Conservation (phyloP, 1,140 invertebrate species). For the Procambarus virginalis region DNA sequence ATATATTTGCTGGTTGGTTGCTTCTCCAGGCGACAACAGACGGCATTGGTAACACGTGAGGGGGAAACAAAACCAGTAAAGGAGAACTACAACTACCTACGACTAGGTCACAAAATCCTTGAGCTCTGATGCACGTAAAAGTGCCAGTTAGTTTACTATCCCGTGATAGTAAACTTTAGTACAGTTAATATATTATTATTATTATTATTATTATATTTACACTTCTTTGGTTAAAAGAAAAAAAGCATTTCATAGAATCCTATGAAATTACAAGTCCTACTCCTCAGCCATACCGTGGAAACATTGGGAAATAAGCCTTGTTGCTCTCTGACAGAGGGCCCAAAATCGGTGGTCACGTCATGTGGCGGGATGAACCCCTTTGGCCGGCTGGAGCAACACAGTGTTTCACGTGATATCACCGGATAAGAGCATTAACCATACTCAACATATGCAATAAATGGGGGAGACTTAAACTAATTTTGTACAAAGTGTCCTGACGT, state of each 20-base stretch:
- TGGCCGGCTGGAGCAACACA: conserved; percentile 24
- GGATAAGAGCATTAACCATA: conserved; percentile 22
- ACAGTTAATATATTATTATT: conserved; percentile 52
- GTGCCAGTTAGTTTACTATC: conserved; percentile 53
- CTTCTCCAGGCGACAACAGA: conserved; percentile 32
- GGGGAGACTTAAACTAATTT: conserved; percentile 63
- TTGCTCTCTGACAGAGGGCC: conserved; percentile 24
- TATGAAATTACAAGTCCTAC: conserved; percentile 37
- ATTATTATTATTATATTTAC: conserved; percentile 47
- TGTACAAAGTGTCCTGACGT: conserved; percentile 64
- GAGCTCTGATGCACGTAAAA: conserved; percentile 56
- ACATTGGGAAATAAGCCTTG: conserved; percentile 43
- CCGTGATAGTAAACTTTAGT: conserved; percentile 50
- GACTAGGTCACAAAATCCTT: conserved; percentile 67
- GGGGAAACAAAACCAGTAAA: conserved; percentile 35
- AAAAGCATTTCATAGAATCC: conserved; percentile 35
- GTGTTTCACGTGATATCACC: conserved; percentile 64
- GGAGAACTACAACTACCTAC: conserved; percentile 60
- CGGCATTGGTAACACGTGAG: conserved; percentile 30
- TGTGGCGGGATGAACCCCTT: not conserved
- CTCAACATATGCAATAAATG: conserved; percentile 32
- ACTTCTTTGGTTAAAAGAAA: conserved; percentile 63
- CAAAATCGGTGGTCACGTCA: conserved; percentile 16
- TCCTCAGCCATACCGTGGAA: conserved; percentile 49
- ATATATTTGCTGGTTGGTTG: not conserved